These are phyloP conservation scores for Genyomyrus donnyi DNA, from an alignment of 2,113 vertebrate genomes.

Conservation along the genomic window DNA sequence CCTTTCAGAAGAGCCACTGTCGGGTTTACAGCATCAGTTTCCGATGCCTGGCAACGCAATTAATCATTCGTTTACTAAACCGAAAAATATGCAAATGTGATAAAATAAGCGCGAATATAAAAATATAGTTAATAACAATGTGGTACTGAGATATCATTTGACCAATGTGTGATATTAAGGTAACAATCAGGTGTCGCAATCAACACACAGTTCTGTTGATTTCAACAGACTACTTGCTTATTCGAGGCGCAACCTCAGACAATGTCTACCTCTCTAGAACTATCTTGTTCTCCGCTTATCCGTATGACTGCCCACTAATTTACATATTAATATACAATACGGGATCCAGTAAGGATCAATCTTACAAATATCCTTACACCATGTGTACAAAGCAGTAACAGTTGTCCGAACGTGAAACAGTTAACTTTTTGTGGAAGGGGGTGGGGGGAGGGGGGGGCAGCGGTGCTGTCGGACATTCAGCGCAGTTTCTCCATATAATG, in stretches of 20 bases:
- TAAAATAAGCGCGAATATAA: background rate
- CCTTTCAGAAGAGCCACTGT: background rate
- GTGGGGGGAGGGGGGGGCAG: no score
- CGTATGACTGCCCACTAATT: background rate
- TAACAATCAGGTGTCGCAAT: background rate
- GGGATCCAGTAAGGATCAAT: background rate
- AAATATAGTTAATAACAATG: background rate
- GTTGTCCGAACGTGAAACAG: background rate
- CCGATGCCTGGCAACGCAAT: background rate
- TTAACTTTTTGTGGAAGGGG: background rate
- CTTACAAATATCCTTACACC: background rate
- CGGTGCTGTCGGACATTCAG: background rate
- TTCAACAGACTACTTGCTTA: background rate
- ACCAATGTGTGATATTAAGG: background rate
- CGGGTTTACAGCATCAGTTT: background rate
- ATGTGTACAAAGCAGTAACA: constrained; percentile 25
- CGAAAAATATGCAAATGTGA: background rate
- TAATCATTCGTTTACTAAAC: background rate
- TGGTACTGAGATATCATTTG: background rate
- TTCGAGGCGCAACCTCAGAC: background rate
- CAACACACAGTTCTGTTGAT: background rate
- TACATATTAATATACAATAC: background rate
- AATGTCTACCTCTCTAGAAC: background rate
- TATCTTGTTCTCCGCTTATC: background rate
- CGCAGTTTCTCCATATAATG: background rate